Evolutionary conservation across 1,140 invertebrate species (phyloP).

Genomic region (Papilio helenus): DNA sequence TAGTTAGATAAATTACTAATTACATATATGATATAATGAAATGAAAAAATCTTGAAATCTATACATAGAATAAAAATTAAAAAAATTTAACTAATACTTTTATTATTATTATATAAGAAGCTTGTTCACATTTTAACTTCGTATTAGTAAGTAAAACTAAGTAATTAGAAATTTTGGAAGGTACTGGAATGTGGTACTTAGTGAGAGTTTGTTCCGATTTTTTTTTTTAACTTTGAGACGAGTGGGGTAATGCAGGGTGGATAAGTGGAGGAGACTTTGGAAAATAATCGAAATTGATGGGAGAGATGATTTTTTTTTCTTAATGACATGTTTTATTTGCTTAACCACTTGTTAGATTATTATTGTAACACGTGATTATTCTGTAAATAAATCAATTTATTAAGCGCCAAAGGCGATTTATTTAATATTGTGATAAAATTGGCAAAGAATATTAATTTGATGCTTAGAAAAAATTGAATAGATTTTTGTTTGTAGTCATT

Average conservation of each 20-base stretch:
- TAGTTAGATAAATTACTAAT: constrained; percentile 81
- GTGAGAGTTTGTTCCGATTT: constrained; percentile 60
- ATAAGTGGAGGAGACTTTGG: not conserved
- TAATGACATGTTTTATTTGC: constrained; percentile 25
- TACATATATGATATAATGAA: constrained; percentile 74
- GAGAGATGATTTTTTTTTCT: constrained; percentile 2
- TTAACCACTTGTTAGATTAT: constrained; percentile 27
- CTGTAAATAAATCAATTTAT: constrained; percentile 46
- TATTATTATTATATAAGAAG: constrained; percentile 80
- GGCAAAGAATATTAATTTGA: constrained; percentile 60
- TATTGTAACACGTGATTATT: constrained; percentile 36
- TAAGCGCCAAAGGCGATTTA: constrained; percentile 72
- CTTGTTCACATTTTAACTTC: constrained; percentile 83
- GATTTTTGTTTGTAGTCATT: constrained; percentile 14
- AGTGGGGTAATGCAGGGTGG: constrained; percentile 45
- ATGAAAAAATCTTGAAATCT: constrained; percentile 79
- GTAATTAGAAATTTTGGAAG: constrained; percentile 61
- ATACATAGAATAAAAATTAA: constrained; percentile 80
- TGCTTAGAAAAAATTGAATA: constrained; percentile 45
- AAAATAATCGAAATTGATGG: not conserved
- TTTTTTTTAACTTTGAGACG: constrained; percentile 57
- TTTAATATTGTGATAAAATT: constrained; percentile 71
- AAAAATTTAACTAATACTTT: constrained; percentile 82
- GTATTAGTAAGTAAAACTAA: constrained; percentile 77
- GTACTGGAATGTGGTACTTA: constrained; percentile 60